Conservation (phyloP, 2,113 vertebrate genomes). For the Eptesicus fuscus region DNA sequence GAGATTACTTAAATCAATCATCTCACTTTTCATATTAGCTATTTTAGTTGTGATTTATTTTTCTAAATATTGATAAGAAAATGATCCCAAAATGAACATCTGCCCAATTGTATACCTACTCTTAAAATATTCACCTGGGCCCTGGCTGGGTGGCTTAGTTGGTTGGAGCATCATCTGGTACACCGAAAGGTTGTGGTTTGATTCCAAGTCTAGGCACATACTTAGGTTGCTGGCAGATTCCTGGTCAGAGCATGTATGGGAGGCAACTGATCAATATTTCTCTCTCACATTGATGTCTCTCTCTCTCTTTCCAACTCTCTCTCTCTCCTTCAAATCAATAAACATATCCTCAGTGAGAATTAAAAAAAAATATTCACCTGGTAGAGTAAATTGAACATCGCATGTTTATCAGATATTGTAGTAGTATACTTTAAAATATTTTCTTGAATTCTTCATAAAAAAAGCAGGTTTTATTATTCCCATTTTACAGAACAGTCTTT, state of each 20-base stretch:
- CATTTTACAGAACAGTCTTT: not conserved
- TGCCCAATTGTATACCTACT: not conserved
- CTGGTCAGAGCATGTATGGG: not conserved
- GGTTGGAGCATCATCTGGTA: not conserved
- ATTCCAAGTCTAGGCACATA: not conserved
- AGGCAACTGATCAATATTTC: not conserved
- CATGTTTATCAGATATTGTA: not conserved
- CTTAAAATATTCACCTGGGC: not conserved
- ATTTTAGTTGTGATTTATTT: not conserved
- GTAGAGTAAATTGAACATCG: not conserved
- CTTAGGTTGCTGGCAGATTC: not conserved
- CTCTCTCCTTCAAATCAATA: not conserved
- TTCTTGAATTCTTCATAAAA: not conserved
- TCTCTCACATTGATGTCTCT: too few relatives aligned
- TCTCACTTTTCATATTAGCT: not conserved
- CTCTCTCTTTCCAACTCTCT: too few relatives aligned
- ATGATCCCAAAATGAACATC: not conserved
- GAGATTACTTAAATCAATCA: not conserved
- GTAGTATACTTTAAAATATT: not conserved
- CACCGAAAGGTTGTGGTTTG: not conserved
- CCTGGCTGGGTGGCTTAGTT: not conserved
- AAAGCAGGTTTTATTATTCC: not conserved
- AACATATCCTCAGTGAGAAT: not conserved
- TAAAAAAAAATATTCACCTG: not conserved
- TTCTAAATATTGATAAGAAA: slow-evolving; percentile 1